Evolutionary conservation across 2,113 vertebrate genomes (phyloP), one percentile per base, ranked within the genome.

Genomic region (Gobius niger): DNA sequence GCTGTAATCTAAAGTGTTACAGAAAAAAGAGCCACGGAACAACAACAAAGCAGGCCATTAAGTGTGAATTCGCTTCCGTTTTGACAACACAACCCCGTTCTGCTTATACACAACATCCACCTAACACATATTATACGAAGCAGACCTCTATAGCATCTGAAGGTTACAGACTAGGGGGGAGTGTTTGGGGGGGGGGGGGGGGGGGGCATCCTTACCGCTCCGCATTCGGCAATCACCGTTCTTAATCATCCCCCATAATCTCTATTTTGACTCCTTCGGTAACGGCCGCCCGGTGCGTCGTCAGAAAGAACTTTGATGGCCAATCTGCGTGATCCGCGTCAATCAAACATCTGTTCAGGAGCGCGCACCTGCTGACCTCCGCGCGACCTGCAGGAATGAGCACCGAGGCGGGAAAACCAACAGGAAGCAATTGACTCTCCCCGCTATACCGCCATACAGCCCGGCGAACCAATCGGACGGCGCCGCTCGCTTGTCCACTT

Each of bases 271-370:
- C 85, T 89, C 88, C 85, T 88, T 85, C 82, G 67, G 70, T 74
- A 91, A 89, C 59, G 83, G 73, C 81, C 80, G 60, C 82, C 77
- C 65, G 7, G 85, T 54, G 81, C 71, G 77, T 84, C 84, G 84
- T 89, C 88, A 85, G 81, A 87, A 88, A 34, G 24, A 80, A 85
- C 87, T 88, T 87, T 91, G 87, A 93, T 92, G 79, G 89, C 83
- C 88, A 88, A 92, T 92, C 86, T 90, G 88, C 68, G 89, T 85
- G 82, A 91, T 90, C 85, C 87, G 87, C 88, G 92, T 90, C 93
- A 93, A 92, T 94, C 92, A 94, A 93, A 93, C 93, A 94, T 93
- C 93, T 94, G 93, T 71, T 92, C 81, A 41, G 75, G 69, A 75
- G 83, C 88, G 72, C 81, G 88, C 91, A 92, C 91, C 90, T 91